Base-by-base conservation (phyloP, 2,888 invertebrate species). In the Cataglyphis altisquamis region DNA sequence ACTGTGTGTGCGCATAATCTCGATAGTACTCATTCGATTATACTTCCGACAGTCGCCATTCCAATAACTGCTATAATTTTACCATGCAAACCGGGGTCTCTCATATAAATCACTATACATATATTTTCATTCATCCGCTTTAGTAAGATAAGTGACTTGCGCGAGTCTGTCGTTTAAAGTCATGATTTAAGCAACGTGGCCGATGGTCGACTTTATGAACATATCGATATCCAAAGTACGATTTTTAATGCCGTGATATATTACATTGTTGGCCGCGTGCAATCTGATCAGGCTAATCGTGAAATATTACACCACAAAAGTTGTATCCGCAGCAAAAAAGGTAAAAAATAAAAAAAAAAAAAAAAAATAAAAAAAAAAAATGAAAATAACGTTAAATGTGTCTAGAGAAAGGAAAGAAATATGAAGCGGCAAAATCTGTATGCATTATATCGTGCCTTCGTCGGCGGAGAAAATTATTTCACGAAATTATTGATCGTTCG, bases 191-290 rank as follows among this genome's bases (percentile, higher is more conserved):
- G 41, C n/a, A 68, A 77, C 77, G n/a, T 52, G 75, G 52, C 36
- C 48, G 21, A 41, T 63, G 39, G 62, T 48, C 73, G 62, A 41
- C 75, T 75, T 82, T 82, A 82, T 75, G 66, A 82, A 57, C 36
- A 36, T 45, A 36, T 75, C 75, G 66, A 82, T 75, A 74, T 82
- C 21, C 66, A 8, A 36, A 57, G 57, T 55, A 55, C 36, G 66
- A 74, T 82, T 82, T 64, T 82, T 82, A 82, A 82, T 73, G 18
- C 48, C 15, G 45, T 73, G 39, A 74, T 64, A 45, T 55, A 74
- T 57, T 64, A 45, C 41, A 74, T 57, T 18, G 48, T 48, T 48
- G 73, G 21, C 48, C 45, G 75, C 64, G 21, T n/a, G 74, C 66
- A 75, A 66, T 36, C 25, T 36, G 55, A 32, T 32, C n/a, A n/a